A percentile compares a stretch with the other conserved stretches of the same genome.
These are phyloP conservation scores for Sciaenops ocellatus DNA, from an alignment of 2,797 vertebrate genomes.

Conservation along the genomic window DNA sequence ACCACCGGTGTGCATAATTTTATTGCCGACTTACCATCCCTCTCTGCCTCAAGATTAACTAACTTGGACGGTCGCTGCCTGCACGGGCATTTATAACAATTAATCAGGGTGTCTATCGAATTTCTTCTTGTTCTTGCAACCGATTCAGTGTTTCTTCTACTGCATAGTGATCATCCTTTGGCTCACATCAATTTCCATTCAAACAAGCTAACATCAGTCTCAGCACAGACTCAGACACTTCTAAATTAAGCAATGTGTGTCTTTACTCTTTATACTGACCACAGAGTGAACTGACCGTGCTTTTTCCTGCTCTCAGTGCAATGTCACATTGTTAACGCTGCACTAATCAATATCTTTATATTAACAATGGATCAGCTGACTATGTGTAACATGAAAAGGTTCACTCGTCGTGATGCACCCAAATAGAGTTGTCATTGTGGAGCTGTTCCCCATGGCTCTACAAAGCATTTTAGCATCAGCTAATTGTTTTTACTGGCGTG, in stretches of 20 bases:
- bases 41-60: conserved; percentile 71
- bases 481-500: not conserved
- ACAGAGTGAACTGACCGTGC: conserved; percentile 23
- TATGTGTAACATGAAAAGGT: not conserved
- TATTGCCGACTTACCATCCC: conserved; percentile 66
- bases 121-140: conserved; percentile 63
- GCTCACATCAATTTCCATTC: conserved; percentile 41
- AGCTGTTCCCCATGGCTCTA: not conserved
- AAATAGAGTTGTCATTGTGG: not conserved
- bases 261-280: conserved; percentile 19
- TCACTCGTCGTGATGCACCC: not conserved
- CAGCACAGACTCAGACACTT: conserved; percentile 20
- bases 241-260: conserved; percentile 31
- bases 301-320: conserved; percentile 24
- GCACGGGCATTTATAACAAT: conserved; percentile 74
- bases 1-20: conserved; percentile 76
- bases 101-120: conserved; percentile 70
- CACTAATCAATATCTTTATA: not conserved
- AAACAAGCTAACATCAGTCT: conserved; percentile 38
- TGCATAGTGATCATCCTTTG: conserved; percentile 48
- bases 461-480: not conserved
- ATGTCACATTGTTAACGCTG: conserved; percentile 38
- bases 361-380: not conserved
- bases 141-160: conserved; percentile 44
- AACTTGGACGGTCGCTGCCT: conserved; percentile 60